Conservation (phyloP, 1,140 invertebrate genomes). For the Trichonephila clavipes region DNA sequence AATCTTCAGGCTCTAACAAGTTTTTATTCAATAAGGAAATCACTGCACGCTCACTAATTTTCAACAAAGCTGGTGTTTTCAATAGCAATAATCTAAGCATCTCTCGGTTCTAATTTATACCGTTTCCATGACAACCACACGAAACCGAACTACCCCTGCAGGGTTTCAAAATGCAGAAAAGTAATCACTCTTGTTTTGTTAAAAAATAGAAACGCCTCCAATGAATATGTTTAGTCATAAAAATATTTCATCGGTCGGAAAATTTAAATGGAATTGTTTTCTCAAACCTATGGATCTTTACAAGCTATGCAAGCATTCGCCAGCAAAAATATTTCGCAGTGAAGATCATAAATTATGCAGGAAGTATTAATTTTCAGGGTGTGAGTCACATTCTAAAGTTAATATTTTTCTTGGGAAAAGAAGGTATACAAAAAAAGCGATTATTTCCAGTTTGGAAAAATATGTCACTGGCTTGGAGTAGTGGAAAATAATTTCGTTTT, state of each 20-base stretch:
- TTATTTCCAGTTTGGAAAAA: neutral
- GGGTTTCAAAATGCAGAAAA: neutral
- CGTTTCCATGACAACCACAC: slow-evolving; percentile 14
- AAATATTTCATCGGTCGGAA: neutral
- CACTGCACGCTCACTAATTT: neutral
- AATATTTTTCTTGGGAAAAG: neutral
- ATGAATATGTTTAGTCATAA: neutral
- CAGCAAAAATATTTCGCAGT: neutral
- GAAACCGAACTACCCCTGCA: neutral
- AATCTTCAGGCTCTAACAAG: too few species aligned
- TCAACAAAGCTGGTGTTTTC: slow-evolving; percentile 8
- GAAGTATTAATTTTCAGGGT: neutral
- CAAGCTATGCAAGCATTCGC: neutral
- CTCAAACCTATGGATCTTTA: neutral
- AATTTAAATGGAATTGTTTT: slow-evolving; percentile 1
- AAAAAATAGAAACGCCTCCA: slow-evolving; percentile 5
- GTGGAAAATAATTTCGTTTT: too few species aligned
- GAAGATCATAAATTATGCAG: neutral
- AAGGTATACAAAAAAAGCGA: neutral
- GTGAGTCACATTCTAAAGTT: neutral
- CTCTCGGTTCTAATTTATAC: neutral
- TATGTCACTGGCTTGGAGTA: too few species aligned
- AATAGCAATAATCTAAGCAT: slow-evolving; percentile 2
- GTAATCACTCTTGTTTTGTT: neutral
- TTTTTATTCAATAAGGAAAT: neutral